Evolutionary conservation across 2,888 invertebrate species (phyloP), one percentile per base, ranked within the genome.

Genomic region (Melinopterus prodromus): DNA sequence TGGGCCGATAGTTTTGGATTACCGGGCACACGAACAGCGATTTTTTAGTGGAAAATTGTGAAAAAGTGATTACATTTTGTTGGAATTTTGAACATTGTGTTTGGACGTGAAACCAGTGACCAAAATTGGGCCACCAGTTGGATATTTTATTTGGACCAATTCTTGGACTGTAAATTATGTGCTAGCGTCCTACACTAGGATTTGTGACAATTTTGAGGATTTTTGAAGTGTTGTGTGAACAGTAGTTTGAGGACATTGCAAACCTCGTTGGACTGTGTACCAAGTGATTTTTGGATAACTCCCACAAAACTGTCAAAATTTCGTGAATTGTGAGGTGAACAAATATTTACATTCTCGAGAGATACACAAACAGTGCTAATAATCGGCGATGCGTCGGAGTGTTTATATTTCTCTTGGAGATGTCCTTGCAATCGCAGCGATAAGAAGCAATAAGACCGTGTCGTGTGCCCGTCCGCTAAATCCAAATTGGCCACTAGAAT

Each of bases 121-220:
- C 53, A 53, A 53, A 53, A 53, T 53, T 12, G 12, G n/a, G 3
- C 6, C 26, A 74, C 35, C 16, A n/a, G 14, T 37, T 74, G 74
- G 16, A 74, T 74, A 36, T 74, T 74, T 74, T n/a, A 74, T 26
- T 53, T 53, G 53, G 53, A 53, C 53, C 53, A 53, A 26, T 74
- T 74, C 14, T 74, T 71, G 71, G 16, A 74, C n/a, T 37, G 74
- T 36, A 16, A 5, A 37, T 87, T 88, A 84, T 53, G 53, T 12
- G 12, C 12, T 3, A 53, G 53, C 5, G 53, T 53, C 3, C 26
- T 3, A 26, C 26, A 26, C 26, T 26, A 26, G 26, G 26, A 26
- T 26, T 26, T 26, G 26, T 26, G 26, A 26, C 26, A 26, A 26
- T 53, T 53, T 53, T 12, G 9, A 53, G 53, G 53, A 53, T 53